Conservation (phyloP, 2,888 invertebrate genomes). For the Carabus problematicus region DNA sequence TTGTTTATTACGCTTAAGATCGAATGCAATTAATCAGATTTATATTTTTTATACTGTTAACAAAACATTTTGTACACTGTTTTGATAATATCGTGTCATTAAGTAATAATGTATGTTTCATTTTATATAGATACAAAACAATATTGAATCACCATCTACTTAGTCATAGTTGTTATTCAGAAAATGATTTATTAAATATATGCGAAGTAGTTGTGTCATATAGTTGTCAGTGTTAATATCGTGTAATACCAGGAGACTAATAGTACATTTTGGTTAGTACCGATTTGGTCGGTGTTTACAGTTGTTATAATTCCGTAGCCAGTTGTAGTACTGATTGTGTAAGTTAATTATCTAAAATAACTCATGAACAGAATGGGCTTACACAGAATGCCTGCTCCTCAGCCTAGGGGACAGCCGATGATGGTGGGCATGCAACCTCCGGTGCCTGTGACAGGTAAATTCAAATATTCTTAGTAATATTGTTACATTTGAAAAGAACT, state of each 20-base stretch:
- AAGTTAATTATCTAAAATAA: constrained; percentile 21
- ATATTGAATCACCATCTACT: too few relatives aligned
- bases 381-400: constrained; percentile 58
- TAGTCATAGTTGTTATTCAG: too few relatives aligned
- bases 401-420: constrained; percentile 60
- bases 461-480: not conserved
- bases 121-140: not conserved
- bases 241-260: too few relatives aligned
- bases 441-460: constrained; percentile 54
- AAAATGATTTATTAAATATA: too few relatives aligned
- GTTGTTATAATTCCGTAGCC: not conserved
- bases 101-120: not conserved
- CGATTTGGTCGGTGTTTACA: too few relatives aligned
- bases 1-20: not conserved
- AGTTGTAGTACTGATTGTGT: constrained; percentile 14
- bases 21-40: not conserved
- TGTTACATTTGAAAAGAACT: not conserved
- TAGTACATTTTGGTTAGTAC: too few relatives aligned
- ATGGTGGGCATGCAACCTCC: constrained; percentile 63
- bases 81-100: not conserved
- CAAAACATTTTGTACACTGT: not conserved
- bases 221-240: too few relatives aligned
- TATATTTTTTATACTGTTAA: not conserved
- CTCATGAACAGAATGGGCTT: constrained; percentile 54
- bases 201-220: too few relatives aligned